phyloP scores from a whole-genome alignment of 2,888 invertebrate genomes.

The Cepaea hortensis region DNA sequence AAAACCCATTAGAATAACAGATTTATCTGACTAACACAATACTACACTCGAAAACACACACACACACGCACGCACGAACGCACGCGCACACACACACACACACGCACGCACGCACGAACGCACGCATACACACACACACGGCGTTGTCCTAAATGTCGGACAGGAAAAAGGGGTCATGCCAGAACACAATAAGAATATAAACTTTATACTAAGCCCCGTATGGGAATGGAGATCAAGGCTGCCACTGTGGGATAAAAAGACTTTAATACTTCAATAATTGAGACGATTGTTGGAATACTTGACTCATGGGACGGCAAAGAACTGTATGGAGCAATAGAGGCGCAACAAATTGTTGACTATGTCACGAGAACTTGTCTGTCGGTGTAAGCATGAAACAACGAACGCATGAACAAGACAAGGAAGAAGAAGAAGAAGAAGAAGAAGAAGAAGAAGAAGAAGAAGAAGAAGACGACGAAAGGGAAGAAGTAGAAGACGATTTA shows the following conservation, averaged over 20 bases:
- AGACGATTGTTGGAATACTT: no score
- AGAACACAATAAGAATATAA: no score
- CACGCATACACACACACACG: not conserved
- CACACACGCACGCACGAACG: not conserved
- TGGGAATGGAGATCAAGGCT: no score
- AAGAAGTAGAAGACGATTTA: not conserved
- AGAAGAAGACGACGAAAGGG: not conserved
- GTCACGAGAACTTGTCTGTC: not conserved
- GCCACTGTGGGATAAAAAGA: no score
- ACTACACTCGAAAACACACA: not conserved
- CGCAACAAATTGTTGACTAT: not conserved
- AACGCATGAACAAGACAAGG: not conserved
- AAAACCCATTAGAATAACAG: not conserved
- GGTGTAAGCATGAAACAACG: not conserved
- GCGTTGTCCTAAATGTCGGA: no score
- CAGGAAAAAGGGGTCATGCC: no score
- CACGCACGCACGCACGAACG: no score
- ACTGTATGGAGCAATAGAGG: not conserved
- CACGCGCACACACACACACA: conserved; percentile 13
- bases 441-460: not conserved
- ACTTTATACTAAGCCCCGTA: no score
- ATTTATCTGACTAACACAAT: not conserved
- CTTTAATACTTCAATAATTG: no score
- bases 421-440: not conserved
- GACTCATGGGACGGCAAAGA: not conserved